Percentiles rank a stretch among this genome's conserved stretches.
Evolutionary conservation across 1,140 invertebrate genomes (phyloP).

Genomic region (Dendrolimus punctatus): DNA sequence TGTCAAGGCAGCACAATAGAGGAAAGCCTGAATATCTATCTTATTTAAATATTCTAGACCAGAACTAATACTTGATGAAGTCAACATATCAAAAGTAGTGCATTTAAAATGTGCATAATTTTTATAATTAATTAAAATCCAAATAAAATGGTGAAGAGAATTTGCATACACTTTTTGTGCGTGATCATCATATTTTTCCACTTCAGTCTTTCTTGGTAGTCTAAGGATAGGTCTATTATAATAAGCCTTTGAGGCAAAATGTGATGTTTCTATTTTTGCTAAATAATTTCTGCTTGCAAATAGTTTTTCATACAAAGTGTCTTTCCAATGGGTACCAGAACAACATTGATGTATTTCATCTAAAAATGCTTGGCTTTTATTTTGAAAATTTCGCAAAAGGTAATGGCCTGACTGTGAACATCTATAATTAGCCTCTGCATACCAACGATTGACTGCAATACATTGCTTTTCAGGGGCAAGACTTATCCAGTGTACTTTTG

Average conservation of each 20-base stretch:
- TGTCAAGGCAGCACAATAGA: conserved; percentile 78
- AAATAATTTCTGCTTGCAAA: conserved; percentile 76
- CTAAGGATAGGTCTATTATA: conserved; percentile 65
- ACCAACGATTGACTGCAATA: conserved; percentile 74
- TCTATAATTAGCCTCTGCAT: conserved; percentile 78
- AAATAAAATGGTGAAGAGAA: conserved; percentile 86
- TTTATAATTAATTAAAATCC: conserved; percentile 79
- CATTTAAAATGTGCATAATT: conserved; percentile 71
- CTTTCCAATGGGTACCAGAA: conserved; percentile 77
- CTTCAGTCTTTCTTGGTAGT: conserved; percentile 73
- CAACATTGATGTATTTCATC: conserved; percentile 67
- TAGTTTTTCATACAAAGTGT: conserved; percentile 77
- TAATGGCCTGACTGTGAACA: conserved; percentile 83
- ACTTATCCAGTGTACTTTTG: conserved; percentile 73
- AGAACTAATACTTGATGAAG: conserved; percentile 77
- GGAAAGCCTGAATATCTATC: conserved; percentile 87
- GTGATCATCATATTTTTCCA: conserved; percentile 77
- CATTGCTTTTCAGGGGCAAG: conserved; percentile 71
- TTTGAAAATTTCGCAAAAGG: conserved; percentile 63
- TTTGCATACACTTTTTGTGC: conserved; percentile 80
- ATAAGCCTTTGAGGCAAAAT: conserved; percentile 73
- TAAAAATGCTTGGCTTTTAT: conserved; percentile 53
- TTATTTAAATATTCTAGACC: conserved; percentile 84
- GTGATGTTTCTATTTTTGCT: conserved; percentile 75
- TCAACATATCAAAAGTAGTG: conserved; percentile 77